A percentile compares a stretch with the other conserved stretches of the same genome.
phyloP scores from a whole-genome alignment of 2,888 invertebrate species.

The Monochamus alternatus region DNA sequence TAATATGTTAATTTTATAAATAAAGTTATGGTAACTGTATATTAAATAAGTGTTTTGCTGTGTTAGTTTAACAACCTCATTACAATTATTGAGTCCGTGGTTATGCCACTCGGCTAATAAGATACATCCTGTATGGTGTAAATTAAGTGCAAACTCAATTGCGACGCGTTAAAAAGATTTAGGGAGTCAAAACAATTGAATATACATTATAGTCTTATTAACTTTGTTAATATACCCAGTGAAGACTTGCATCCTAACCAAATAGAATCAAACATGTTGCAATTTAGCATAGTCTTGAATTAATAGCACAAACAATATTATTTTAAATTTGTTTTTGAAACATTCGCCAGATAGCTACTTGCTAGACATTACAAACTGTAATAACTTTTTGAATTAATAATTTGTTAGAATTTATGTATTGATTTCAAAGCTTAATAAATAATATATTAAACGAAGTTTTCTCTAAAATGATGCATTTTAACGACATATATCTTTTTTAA shows the following conservation, averaged over 20 bases:
- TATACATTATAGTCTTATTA: constrained; percentile 46
- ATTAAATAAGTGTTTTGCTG: constrained; percentile 38
- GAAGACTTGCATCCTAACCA: not conserved
- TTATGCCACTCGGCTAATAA: constrained; percentile 61
- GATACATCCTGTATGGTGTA: constrained; percentile 64
- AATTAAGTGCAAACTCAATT: constrained; percentile 65
- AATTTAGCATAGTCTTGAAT: too few species aligned
- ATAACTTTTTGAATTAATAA: too few species aligned
- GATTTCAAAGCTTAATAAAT: too few species aligned
- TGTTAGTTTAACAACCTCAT: constrained; percentile 62
- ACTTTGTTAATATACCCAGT: constrained; percentile 35
- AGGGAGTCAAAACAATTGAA: constrained; percentile 56
- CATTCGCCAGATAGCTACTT: too few species aligned
- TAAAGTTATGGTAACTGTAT: constrained; percentile 12
- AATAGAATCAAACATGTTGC: too few species aligned
- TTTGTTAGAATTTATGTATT: too few species aligned
- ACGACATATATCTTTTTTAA: too few species aligned
- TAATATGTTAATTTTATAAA: constrained; percentile 1
- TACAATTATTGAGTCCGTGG: constrained; percentile 60
- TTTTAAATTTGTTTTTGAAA: too few species aligned
- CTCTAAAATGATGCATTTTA: too few species aligned
- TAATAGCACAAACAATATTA: too few species aligned
- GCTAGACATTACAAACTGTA: too few species aligned
- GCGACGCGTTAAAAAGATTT: constrained; percentile 63
- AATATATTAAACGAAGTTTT: too few species aligned